Evolutionary conservation across 2,888 invertebrate species (phyloP), one percentile per base, ranked within the genome.

Genomic region (Troides helena): DNA sequence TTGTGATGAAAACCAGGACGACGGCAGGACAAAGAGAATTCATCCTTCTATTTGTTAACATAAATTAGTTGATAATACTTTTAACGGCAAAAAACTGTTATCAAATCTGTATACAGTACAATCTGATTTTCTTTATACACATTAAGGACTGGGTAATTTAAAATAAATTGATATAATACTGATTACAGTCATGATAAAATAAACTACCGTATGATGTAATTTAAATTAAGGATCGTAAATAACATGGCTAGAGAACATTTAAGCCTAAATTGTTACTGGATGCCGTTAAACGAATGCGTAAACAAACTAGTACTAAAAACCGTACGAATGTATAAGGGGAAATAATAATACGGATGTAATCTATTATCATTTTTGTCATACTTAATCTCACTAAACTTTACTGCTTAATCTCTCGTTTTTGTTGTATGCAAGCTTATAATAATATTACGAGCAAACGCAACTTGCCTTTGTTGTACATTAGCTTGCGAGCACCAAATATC

Each of bases 371-470:
- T 84, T 88, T 89, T 88, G 86, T 88, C 84, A 84, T 77, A 79
- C 77, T 78, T 80, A 83, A 85, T 81, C 79, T 81, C 79, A 82
- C 83, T 82, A 78, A 79, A 74, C 71, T 77, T 76, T 76, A 77
- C 74, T 77, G 78, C 74, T 75, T 86, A 88, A 85, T 85, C 85
- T 82, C 77, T 71, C 71, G 71, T 83, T 85, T 85, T 85, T 74
- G 69, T 74, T 72, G 74, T 81, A 80, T 84, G 84, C 82, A 80
- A 81, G 81, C 79, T 53, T 83, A 82, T 80, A 84, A 84, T 67
- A 83, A 79, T 78, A 81, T 83, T 78, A 84, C 81, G 82, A 77
- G 76, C 88, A 86, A 90, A 82, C 82, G 80, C 80, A 87, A 90
- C 86, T 85, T 74, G 75, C 82, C 73, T 84, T 90, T 90, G 88